Conservation (phyloP, 2,113 vertebrate species). For the Mohoua ochrocephala region DNA sequence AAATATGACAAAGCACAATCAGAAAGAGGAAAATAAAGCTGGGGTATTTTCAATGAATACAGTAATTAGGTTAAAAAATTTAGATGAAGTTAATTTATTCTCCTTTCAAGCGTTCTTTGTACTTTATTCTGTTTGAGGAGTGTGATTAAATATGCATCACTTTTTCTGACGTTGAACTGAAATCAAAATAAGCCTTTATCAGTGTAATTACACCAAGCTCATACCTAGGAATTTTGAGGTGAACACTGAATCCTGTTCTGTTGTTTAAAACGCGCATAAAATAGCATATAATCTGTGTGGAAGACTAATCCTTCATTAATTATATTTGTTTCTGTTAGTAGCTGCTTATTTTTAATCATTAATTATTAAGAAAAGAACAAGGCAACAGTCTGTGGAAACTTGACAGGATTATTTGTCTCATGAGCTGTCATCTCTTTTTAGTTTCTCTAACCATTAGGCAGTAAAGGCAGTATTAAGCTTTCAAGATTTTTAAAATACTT, state of each 20-base stretch:
- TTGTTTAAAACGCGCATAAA: background rate
- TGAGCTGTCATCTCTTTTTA: background rate
- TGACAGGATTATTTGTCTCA: background rate
- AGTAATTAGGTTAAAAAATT: slow-evolving; percentile 45
- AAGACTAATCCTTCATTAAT: slow-evolving; percentile 33
- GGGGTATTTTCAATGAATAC: slow-evolving; percentile 20
- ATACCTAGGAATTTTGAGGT: slow-evolving; percentile 10
- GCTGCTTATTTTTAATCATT: background rate
- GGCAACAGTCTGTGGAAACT: background rate
- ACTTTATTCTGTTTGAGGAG: slow-evolving; percentile 37
- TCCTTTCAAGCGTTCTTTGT: slow-evolving; percentile 50
- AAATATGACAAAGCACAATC: background rate
- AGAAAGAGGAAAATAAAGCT: background rate
- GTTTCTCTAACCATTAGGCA: background rate
- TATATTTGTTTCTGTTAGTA: background rate
- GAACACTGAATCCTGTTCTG: background rate
- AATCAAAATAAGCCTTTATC: slow-evolving; percentile 65
- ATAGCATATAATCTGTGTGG: background rate
- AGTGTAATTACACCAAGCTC: slow-evolving; percentile 58
- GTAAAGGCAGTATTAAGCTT: background rate
- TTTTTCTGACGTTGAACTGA: slow-evolving; percentile 47
- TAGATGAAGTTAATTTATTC: slow-evolving; percentile 57
- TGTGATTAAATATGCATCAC: slow-evolving; percentile 62
- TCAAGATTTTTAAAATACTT: background rate
- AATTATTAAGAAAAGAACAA: slow-evolving; percentile 11